Conservation (phyloP, 1,140 invertebrate species). For the Aphaenogaster rudis region DNA sequence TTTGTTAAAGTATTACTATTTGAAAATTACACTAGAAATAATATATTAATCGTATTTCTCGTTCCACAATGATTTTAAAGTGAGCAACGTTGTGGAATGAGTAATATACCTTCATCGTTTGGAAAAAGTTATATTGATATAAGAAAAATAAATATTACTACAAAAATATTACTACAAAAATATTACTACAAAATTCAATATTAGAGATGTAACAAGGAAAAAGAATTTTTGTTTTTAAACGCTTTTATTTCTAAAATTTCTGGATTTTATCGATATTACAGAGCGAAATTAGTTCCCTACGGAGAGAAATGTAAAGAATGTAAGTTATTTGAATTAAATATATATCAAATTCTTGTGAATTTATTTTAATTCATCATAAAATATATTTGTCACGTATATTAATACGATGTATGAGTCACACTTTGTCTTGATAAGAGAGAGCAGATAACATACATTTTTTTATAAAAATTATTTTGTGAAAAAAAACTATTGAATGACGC, state of each 20-base stretch:
- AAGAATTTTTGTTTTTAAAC: conserved; percentile 8
- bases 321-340: conserved; percentile 25
- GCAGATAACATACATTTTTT: not conserved
- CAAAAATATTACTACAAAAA: not conserved
- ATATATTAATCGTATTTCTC: not conserved
- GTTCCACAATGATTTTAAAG: not conserved
- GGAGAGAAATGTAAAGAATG: conserved; percentile 20
- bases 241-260: conserved; percentile 21
- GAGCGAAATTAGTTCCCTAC: conserved; percentile 10
- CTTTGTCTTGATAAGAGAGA: not conserved
- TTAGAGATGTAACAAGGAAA: conserved; percentile 3
- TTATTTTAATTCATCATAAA: conserved; percentile 23
- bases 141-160: conserved; percentile 15
- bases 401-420: not conserved
- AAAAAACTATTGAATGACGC: not conserved
- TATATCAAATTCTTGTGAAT: conserved; percentile 12
- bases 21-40: not conserved
- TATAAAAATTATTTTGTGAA: conserved; percentile 4
- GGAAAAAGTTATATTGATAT: conserved; percentile 11
- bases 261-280: conserved; percentile 4
- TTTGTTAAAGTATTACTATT: not conserved
- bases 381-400: not conserved
- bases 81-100: not conserved
- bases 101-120: not conserved
- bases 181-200: conserved; percentile 21